Conservation (phyloP, 2,797 vertebrate species). For the Xenentodon cancila region DNA sequence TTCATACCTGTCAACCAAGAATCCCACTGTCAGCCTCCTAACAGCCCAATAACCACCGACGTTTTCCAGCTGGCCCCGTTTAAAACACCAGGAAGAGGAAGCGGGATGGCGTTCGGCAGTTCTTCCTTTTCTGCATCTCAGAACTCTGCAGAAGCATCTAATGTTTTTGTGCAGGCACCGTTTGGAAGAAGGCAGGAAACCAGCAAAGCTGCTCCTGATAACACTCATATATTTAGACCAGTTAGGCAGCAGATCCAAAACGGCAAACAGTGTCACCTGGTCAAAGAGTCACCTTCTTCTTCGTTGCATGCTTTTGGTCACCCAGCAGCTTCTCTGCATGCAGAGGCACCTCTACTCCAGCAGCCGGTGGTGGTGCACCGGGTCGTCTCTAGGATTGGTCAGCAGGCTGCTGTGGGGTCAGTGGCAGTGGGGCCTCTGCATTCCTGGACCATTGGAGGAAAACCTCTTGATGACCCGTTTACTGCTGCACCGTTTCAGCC, state of each 20-base stretch:
- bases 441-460: conserved; percentile 81
- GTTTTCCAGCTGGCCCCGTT: conserved; percentile 91
- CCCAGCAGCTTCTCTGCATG: conserved; percentile 50
- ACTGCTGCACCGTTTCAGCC: conserved; percentile 87
- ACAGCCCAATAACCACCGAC: conserved; percentile 62
- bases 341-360: conserved; percentile 71
- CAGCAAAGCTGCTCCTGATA: conserved; percentile 53
- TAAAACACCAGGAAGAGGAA: conserved; percentile 66
- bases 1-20: conserved; percentile 25
- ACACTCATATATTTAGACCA: conserved; percentile 13
- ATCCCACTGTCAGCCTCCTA: conserved; percentile 19
- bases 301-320: conserved; percentile 20
- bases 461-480: conserved; percentile 82
- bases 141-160: conserved; percentile 76
- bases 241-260: conserved; percentile 21
- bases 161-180: conserved; percentile 92
- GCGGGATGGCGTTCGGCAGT: conserved; percentile 80
- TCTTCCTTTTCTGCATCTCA: conserved; percentile 80
- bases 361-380: conserved; percentile 81
- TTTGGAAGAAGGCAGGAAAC: conserved; percentile 86
- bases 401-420: conserved; percentile 87
- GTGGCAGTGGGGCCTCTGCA: conserved; percentile 87
- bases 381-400: conserved; percentile 86
- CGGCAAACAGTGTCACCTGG: conserved; percentile 12
- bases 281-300: conserved; percentile 13